Evolutionary conservation across 2,888 invertebrate genomes (phyloP).

Genomic region (Escarpia spicata): DNA sequence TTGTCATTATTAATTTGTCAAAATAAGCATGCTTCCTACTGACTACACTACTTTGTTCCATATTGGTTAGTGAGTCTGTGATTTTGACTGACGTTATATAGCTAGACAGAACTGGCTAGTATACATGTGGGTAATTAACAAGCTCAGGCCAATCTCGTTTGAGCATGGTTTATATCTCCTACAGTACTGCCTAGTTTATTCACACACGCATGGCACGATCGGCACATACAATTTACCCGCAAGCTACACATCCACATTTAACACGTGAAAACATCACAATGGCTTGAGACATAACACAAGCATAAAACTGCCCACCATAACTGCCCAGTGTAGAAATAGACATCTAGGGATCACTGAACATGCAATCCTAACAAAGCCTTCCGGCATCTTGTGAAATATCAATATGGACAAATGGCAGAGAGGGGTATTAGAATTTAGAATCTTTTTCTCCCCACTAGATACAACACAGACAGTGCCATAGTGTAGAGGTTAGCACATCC

Average conservation of each 20-base stretch:
- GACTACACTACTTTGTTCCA: neutral
- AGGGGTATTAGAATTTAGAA: no score
- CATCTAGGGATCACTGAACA: neutral
- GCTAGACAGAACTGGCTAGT: neutral
- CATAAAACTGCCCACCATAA: neutral
- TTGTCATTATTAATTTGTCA: neutral
- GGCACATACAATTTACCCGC: neutral
- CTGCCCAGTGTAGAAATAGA: neutral
- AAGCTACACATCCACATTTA: neutral
- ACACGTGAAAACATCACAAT: neutral
- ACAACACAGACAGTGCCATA: no score
- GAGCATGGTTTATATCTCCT: neutral
- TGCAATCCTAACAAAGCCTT: neutral
- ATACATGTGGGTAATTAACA: neutral
- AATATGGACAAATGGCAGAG: neutral
- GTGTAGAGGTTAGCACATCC: no score
- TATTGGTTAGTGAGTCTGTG: neutral
- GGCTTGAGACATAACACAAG: neutral
- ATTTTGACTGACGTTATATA: neutral
- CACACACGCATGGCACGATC: neutral
- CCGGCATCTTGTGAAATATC: neutral
- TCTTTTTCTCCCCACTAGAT: no score
- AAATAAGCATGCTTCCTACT: neutral
- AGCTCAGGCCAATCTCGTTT: neutral
- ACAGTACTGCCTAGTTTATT: neutral